Evolutionary conservation across 2,797 vertebrate genomes (phyloP), one percentile per base, ranked within the genome.

Genomic region (Danio choprae): DNA sequence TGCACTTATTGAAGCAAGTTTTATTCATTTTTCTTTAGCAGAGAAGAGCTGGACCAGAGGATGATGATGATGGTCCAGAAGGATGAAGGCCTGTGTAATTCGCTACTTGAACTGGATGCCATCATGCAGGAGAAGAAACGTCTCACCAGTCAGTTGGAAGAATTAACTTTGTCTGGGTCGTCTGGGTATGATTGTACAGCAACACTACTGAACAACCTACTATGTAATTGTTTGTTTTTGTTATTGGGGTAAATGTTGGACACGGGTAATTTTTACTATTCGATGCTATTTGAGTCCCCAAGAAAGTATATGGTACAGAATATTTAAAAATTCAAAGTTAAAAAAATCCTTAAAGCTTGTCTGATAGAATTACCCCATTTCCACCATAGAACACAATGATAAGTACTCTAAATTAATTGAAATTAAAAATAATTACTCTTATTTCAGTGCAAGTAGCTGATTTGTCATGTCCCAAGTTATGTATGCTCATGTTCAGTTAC

Each of bases 51-150:
- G 50, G 79, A 88, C 38, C 81, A 7, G 20, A 87, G 87, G 70
- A 41, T 56, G 46, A 70, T 84, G 29, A 16, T 91, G 75, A 50
- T 87, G 56, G 76, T 83, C 46, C 81, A 55, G n/a, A 74, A 82
- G 2, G 75, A 58, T 6, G 81, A 65, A 51, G 71, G 50, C 38
- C 65, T 88, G 2, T 80, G 84, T 48, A 51, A 86, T 65, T 8
- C 62, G 9, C 60, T 93, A 63, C 82, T 86, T 41, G 73, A 90
- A 18, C 80, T 92, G 55, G 88, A 87, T 18, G 4, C 40, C 20
- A 59, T 89, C 16, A 81, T 87, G 79, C 81, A 85, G 73, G 40
- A 87, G 51, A 87, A 90, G 59, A 77, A 13, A 10, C 29, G 58
- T 0, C 78, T 92, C 7, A 73, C 75, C 38, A 76, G 85, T 13